Base-by-base conservation (phyloP, 2,797 vertebrate genomes). In the Megalops cyprinoides region DNA sequence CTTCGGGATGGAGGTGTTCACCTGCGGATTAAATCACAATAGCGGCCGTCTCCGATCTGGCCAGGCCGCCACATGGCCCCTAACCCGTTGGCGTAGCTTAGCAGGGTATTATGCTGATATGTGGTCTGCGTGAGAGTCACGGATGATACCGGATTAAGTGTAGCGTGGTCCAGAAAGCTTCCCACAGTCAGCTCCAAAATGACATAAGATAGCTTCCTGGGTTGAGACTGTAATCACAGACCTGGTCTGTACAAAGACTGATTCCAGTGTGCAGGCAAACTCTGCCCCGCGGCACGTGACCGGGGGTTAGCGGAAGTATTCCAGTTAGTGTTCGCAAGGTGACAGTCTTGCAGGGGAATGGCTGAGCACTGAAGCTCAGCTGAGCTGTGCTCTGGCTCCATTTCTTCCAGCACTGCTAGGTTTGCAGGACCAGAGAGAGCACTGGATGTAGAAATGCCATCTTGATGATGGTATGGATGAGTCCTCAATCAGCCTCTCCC, bases 51-150 rank as follows among this genome's bases (percentile, higher is more conserved):
- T n/a, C n/a, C n/a, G n/a, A 48, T 48, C 46, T 48, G 46, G 10
- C 10, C 46, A 10, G 46, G 4, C 10, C 46, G 48, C 10, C 46
- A 48, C 34, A 4, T n/a, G 48, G 73, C 48, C 73, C 23, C 34
- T 44, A 44, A 81, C 84, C 77, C 84, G 81, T 82, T 83, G 79
- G 53, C 37, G 62, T 65, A 15, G 28, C 12, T 65, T 28, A 37
- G 3, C 20, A 14, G 34, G 62, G 15, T 37, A 31, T 14, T 4
- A 3, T 65, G 28, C 37, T 65, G 2, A 18, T 14, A 42, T 23
- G 37, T 69, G 37, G 7, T 20, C 37, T 42, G 20, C 42, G 34
- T 69, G 37, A 69, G 60, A 34, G 65, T 69, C 65, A 7, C 34
- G 0, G 15, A 23, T 42, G 34, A n/a, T 42, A 42, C 65, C 1